These are phyloP conservation scores for Hyphantria cunea DNA, from an alignment of 1,140 invertebrate genomes.

Conservation along the genomic window DNA sequence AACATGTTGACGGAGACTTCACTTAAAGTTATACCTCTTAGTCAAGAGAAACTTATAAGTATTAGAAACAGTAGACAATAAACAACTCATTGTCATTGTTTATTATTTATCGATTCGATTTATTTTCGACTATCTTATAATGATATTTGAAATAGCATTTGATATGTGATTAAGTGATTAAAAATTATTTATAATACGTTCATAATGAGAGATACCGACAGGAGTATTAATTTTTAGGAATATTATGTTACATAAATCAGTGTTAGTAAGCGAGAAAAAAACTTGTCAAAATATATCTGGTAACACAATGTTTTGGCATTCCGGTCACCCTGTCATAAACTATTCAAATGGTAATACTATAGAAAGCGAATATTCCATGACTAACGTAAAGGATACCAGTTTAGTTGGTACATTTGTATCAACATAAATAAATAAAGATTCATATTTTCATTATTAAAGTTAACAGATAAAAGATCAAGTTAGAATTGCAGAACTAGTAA, in stretches of 20 bases:
- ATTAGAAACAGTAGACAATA: no score
- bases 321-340: constrained; percentile 39
- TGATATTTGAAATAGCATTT: no score
- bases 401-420: constrained; percentile 12
- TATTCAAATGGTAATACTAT: constrained; percentile 1
- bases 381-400: constrained; percentile 1
- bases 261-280: constrained; percentile 2
- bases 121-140: no score
- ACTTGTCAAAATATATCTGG: constrained; percentile 36
- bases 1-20: no score
- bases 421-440: constrained; percentile 14
- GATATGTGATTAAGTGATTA: no score
- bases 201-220: not conserved
- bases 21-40: no score
- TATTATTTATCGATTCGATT: no score
- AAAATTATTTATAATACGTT: no score
- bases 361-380: constrained; percentile 1
- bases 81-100: no score
- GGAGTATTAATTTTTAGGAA: not conserved
- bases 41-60: no score
- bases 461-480: constrained; percentile 3
- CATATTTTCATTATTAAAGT: not conserved
- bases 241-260: not conserved
- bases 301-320: constrained; percentile 60
- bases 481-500: not conserved